Percentiles rank a stretch among this genome's conserved stretches.
phyloP scores from a whole-genome alignment of 2,888 invertebrate genomes.

The Petrolisthes cinctipes region DNA sequence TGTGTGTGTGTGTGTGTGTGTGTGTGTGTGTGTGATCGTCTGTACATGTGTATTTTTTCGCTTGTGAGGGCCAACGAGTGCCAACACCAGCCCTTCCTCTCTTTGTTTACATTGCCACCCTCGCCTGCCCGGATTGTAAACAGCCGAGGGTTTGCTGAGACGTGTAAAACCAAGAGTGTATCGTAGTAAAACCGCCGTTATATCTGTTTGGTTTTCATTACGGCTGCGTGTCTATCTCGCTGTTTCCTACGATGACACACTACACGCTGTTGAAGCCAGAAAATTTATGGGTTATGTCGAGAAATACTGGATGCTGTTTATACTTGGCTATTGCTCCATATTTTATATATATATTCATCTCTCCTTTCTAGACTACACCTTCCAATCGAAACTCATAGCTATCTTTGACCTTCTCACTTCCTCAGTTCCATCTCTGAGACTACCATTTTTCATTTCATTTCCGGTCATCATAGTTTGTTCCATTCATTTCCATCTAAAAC shows the following conservation, averaged over 20 bases:
- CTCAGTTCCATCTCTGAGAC: too few species aligned
- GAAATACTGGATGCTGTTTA: not conserved
- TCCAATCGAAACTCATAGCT: too few species aligned
- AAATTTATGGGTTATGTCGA: too few species aligned
- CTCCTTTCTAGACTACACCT: too few species aligned
- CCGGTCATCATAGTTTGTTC: too few species aligned
- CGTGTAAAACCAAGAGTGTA: not conserved
- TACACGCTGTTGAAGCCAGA: too few species aligned
- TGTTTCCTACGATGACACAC: not conserved
- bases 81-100: too few species aligned
- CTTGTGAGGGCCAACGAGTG: too few species aligned
- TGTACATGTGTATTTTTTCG: not conserved
- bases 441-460: too few species aligned
- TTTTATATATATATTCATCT: not conserved
- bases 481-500: too few species aligned
- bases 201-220: not conserved
- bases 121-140: not conserved
- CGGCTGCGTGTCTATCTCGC: not conserved
- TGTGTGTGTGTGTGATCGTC: conserved; percentile 25
- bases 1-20: conserved; percentile 29
- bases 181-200: not conserved
- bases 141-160: not conserved
- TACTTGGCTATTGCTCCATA: not conserved
- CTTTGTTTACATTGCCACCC: not conserved
- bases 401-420: too few species aligned